Conservation (phyloP, 2,113 vertebrate species). For the Nematolebias whitei region DNA sequence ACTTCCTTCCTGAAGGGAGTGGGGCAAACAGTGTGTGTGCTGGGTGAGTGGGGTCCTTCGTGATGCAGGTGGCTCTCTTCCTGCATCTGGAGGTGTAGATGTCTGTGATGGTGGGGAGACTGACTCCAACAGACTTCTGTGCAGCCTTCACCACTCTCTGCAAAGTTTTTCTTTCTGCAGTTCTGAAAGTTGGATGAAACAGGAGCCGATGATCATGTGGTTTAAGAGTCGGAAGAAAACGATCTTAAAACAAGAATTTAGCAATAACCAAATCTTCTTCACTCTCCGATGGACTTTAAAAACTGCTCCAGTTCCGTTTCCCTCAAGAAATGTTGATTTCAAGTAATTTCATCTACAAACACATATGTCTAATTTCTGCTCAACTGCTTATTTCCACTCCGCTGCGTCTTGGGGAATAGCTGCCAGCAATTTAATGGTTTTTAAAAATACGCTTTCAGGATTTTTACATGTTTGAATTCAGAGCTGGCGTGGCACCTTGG, state of each 20-base stretch:
- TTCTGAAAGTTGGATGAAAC: no score
- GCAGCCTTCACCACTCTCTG: no score
- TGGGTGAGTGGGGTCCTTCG: no score
- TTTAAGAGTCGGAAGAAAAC: background rate
- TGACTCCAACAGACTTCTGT: no score
- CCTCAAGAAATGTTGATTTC: conserved; percentile 18
- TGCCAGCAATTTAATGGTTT: conserved; percentile 25
- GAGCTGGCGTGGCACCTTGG: conserved; percentile 23
- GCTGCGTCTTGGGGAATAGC: conserved; percentile 15
- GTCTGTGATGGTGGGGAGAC: no score
- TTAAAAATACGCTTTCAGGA: conserved; percentile 26
- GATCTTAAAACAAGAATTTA: conserved; percentile 22
- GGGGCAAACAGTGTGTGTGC: no score
- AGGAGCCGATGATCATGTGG: background rate
- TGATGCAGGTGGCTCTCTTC: no score
- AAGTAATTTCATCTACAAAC: conserved; percentile 22
- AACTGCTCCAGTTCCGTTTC: conserved; percentile 14
- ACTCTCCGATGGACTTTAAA: conserved; percentile 8
- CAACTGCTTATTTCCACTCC: conserved; percentile 5
- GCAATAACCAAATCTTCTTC: conserved; percentile 33
- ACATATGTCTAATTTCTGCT: conserved; percentile 33
- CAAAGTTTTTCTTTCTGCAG: no score
- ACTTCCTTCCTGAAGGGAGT: no score
- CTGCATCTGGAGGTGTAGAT: no score
- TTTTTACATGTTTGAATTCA: conserved; percentile 11